These are phyloP conservation scores for Hirtodrosophila alboralis DNA, from an alignment of 2,888 invertebrate genomes.

Conservation along the genomic window DNA sequence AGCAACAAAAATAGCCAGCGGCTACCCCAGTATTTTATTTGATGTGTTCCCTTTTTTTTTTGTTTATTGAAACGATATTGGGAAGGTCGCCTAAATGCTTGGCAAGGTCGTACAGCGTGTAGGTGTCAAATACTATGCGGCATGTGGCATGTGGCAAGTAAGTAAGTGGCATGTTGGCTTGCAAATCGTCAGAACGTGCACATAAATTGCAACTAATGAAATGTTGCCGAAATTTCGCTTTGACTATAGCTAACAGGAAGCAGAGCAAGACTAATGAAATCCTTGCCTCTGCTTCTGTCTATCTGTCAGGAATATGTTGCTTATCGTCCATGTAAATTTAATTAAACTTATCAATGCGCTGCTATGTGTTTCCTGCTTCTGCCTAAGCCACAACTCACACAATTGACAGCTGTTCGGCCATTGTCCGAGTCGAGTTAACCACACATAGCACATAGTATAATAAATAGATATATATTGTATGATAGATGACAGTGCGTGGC, in stretches of 20 bases:
- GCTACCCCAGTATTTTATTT: slow-evolving; percentile 16
- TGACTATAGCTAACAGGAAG: too few species aligned
- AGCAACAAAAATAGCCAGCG: slow-evolving; percentile 33
- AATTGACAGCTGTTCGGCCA: slow-evolving; percentile 58
- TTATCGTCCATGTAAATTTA: slow-evolving; percentile 61
- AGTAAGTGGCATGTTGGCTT: not conserved
- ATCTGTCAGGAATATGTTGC: slow-evolving; percentile 5
- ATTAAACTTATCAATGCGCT: slow-evolving; percentile 72
- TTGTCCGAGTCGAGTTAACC: slow-evolving; percentile 20
- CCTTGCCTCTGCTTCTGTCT: too few species aligned
- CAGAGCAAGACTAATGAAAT: slow-evolving; percentile 35
- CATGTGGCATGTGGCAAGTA: slow-evolving; percentile 28
- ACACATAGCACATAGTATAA: slow-evolving; percentile 1
- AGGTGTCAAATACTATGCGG: slow-evolving; percentile 58
- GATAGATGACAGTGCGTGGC: slow-evolving; percentile 27
- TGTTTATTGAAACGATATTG: slow-evolving; percentile 53
- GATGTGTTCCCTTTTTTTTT: not conserved
- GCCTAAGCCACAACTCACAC: slow-evolving; percentile 51
- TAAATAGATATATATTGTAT: not conserved
- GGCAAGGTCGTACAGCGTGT: slow-evolving; percentile 34
- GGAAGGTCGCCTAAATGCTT: slow-evolving; percentile 22
- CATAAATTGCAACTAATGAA: slow-evolving; percentile 73
- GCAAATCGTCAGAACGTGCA: slow-evolving; percentile 55
- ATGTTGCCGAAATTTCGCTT: slow-evolving; percentile 25
- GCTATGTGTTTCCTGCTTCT: slow-evolving; percentile 9